Conservation (phyloP, 2,888 invertebrate species). For the Tetragonula carbonaria region DNA sequence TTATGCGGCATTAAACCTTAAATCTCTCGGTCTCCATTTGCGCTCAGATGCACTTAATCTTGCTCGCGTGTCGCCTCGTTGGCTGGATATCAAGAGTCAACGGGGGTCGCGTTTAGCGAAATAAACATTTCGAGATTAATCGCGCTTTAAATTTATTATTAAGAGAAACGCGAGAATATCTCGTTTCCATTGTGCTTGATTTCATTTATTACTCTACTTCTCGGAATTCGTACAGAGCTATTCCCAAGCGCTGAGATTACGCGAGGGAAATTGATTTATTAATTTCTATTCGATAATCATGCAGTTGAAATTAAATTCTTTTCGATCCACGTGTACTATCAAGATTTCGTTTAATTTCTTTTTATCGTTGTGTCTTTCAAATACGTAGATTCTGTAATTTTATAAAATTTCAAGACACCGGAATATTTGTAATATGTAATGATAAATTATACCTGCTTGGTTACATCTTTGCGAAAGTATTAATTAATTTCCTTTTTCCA, state of each 20-base stretch:
- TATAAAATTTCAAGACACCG: no score
- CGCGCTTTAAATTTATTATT: neutral
- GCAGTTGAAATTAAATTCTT: no score
- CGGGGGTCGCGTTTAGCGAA: neutral
- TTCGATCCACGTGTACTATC: no score
- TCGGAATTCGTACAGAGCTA: neutral
- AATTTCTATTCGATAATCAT: neutral
- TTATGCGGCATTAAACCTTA: slow-evolving; percentile 67
- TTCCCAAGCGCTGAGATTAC: neutral
- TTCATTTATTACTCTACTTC: neutral
- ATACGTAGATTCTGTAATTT: no score
- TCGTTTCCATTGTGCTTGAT: no score
- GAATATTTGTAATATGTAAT: no score
- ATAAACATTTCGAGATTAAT: slow-evolving; percentile 24
- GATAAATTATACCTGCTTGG: neutral
- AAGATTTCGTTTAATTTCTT: no score
- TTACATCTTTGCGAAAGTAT: neutral
- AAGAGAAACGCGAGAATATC: neutral
- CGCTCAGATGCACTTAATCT: slow-evolving; percentile 71
- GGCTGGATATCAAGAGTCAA: slow-evolving; percentile 35
- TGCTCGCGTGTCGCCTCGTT: slow-evolving; percentile 31
- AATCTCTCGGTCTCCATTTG: slow-evolving; percentile 70
- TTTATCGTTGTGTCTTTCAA: no score
- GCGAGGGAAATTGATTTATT: neutral
- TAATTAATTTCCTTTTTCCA: neutral